These are phyloP conservation scores for Teleopsis dalmanni DNA, from an alignment of 1,140 invertebrate genomes.

Conservation along the genomic window DNA sequence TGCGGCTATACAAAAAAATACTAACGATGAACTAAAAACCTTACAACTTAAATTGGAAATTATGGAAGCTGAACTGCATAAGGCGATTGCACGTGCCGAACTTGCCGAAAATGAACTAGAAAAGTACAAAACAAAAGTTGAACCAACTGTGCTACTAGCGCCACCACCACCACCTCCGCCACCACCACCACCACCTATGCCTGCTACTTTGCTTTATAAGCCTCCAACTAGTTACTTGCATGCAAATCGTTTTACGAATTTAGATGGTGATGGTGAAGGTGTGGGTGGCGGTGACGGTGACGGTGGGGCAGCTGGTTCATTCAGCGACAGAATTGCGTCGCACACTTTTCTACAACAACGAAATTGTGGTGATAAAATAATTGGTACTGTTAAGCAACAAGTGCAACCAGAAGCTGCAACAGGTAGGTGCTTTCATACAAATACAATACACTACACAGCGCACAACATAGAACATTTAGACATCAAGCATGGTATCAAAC, in stretches of 20 bases:
- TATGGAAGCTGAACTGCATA: slow-evolving; percentile 36
- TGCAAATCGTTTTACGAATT: too few relatives aligned
- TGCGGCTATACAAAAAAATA: slow-evolving; percentile 42
- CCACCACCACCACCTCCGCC: slow-evolving; percentile 17
- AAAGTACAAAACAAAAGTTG: slow-evolving; percentile 8
- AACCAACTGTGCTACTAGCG: neutral
- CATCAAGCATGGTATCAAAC: too few relatives aligned
- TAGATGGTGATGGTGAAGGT: neutral
- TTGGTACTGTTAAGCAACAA: slow-evolving; percentile 40
- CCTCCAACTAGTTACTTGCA: neutral
- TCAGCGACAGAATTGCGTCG: slow-evolving; percentile 30
- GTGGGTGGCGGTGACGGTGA: neutral
- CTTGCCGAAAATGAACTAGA: slow-evolving; percentile 33
- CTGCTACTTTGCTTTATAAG: slow-evolving; percentile 14
- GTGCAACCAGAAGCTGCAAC: slow-evolving; percentile 38
- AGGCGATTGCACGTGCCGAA: slow-evolving; percentile 29
- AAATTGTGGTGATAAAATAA: slow-evolving; percentile 26
- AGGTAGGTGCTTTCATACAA: slow-evolving; percentile 21
- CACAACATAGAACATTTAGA: too few relatives aligned
- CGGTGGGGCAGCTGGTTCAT: slow-evolving; percentile 11
- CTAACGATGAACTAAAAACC: slow-evolving; percentile 44
- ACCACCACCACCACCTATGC: slow-evolving; percentile 21
- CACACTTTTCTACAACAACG: slow-evolving; percentile 26
- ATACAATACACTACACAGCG: too few relatives aligned
- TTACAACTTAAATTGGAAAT: slow-evolving; percentile 43